A percentile compares a stretch with the other conserved stretches of the same genome.
phyloP scores from a whole-genome alignment of 2,113 vertebrate species.

The Dicerorhinus sumatrensis region DNA sequence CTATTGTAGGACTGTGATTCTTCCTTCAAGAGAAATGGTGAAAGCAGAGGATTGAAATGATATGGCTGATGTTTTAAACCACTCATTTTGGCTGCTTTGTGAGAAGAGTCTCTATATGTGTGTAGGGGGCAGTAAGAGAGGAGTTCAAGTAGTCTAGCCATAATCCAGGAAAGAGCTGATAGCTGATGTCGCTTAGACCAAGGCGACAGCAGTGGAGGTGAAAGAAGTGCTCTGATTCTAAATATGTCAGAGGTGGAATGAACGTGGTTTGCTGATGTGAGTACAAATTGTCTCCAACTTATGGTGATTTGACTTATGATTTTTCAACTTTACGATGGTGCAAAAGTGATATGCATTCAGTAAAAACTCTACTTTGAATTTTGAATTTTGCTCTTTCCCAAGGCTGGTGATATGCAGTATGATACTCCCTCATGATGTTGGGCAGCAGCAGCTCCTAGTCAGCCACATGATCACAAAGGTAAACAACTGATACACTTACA shows the following conservation, averaged over 20 bases:
- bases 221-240: neutral
- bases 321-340: too few species aligned
- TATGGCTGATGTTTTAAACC: neutral
- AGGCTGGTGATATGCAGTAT: too few species aligned
- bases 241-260: neutral
- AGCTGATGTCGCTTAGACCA: neutral
- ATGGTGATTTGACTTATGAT: too few species aligned
- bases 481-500: too few species aligned
- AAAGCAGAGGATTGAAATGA: neutral
- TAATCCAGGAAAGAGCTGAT: neutral
- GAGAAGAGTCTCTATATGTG: neutral
- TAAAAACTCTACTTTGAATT: too few species aligned
- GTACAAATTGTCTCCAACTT: too few species aligned
- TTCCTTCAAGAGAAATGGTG: neutral
- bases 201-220: neutral
- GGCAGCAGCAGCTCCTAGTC: too few species aligned
- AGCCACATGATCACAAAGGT: too few species aligned
- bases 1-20: neutral
- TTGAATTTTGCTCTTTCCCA: too few species aligned
- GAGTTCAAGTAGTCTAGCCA: neutral
- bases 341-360: too few species aligned
- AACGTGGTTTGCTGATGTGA: neutral
- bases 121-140: rapidly evolving
- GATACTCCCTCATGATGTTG: too few species aligned
- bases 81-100: neutral